phyloP scores from a whole-genome alignment of 2,888 invertebrate genomes.

The Eupithecia insigniata region DNA sequence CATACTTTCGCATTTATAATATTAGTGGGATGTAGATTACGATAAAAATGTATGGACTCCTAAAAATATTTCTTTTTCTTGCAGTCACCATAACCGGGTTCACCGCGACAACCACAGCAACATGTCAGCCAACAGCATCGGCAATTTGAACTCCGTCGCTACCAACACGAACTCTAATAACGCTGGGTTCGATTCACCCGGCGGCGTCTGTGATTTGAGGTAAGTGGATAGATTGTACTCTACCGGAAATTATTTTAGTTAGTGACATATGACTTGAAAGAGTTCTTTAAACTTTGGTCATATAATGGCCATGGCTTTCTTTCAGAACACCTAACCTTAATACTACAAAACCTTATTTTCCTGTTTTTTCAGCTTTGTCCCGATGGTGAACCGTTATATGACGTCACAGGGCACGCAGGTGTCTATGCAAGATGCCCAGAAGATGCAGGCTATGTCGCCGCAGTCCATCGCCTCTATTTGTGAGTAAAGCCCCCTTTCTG shows the following conservation, averaged over 20 bases:
- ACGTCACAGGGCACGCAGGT: slow-evolving; percentile 83
- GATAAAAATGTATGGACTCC: too few relatives aligned
- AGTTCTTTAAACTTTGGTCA: background rate
- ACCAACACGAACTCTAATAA: slow-evolving; percentile 73
- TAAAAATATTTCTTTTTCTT: background rate
- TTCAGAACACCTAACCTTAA: too few relatives aligned
- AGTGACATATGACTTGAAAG: too few relatives aligned
- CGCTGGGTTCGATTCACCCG: slow-evolving; percentile 76
- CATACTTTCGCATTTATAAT: too few relatives aligned
- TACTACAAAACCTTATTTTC: background rate
- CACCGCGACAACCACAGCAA: slow-evolving; percentile 86
- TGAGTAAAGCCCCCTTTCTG: slow-evolving; percentile 52
- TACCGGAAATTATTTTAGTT: too few relatives aligned
- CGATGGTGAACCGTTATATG: slow-evolving; percentile 83
- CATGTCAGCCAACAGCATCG: slow-evolving; percentile 81
- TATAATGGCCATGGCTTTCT: too few relatives aligned
- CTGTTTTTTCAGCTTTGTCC: slow-evolving; percentile 73
- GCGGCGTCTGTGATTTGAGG: slow-evolving; percentile 82
- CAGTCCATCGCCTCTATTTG: slow-evolving; percentile 82
- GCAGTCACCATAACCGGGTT: slow-evolving; percentile 89
- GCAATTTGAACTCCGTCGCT: slow-evolving; percentile 78
- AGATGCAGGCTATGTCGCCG: slow-evolving; percentile 81
- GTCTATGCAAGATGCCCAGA: slow-evolving; percentile 78
- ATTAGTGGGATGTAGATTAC: too few relatives aligned
- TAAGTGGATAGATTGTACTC: too few relatives aligned